Conservation (phyloP, 2,113 vertebrate species). For the Holacanthus passer region DNA sequence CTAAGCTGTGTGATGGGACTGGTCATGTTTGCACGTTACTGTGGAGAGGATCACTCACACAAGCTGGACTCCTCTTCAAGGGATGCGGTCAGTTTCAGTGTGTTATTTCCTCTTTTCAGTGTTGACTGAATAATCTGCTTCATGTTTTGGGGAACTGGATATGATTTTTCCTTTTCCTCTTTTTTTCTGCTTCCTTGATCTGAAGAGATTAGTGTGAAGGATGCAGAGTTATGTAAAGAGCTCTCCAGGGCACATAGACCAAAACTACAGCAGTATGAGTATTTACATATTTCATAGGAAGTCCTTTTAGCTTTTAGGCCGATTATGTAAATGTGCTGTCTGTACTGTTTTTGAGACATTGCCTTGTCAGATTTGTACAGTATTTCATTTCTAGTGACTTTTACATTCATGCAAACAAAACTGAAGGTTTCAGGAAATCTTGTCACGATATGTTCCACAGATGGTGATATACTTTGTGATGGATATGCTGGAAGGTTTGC, state of each 20-base stretch:
- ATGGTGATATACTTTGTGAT: conserved; percentile 96
- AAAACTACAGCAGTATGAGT: not conserved
- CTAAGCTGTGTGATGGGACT: conserved; percentile 92
- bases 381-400: not conserved
- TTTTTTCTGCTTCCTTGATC: not conserved
- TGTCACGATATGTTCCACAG: conserved; percentile 71
- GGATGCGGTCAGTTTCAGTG: conserved; percentile 82
- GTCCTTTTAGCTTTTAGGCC: not conserved
- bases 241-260: not conserved
- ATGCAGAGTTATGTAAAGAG: not conserved
- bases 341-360: fast-evolving
- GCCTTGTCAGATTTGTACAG: not conserved
- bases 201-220: not conserved
- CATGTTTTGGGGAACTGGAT: not conserved
- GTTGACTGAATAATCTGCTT: not conserved
- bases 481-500: conserved; percentile 90
- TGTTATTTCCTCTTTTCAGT: not conserved
- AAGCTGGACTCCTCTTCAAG: conserved; percentile 71
- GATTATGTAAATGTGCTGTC: not conserved
- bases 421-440: not conserved
- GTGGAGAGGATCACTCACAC: conserved; percentile 75
- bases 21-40: conserved; percentile 92
- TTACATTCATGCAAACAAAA: not conserved
- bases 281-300: conserved; percentile 11
- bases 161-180: not conserved